These are phyloP conservation scores for Natrix natrix DNA, from an alignment of 2,797 vertebrate genomes.

Conservation along the genomic window DNA sequence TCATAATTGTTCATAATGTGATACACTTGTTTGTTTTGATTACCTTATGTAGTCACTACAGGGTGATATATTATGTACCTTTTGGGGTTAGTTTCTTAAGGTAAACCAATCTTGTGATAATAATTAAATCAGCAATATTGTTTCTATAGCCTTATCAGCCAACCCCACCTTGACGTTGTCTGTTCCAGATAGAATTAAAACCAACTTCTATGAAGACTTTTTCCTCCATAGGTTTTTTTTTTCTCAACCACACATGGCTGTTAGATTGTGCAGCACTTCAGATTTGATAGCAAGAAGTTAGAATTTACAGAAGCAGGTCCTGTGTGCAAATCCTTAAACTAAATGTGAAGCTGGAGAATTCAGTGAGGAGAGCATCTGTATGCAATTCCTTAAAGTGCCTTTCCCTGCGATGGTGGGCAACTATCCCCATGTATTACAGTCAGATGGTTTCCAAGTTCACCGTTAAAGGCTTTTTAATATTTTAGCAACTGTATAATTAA, in stretches of 20 bases:
- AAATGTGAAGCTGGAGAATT: not conserved
- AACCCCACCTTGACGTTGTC: not conserved
- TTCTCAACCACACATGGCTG: not conserved
- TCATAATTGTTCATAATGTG: not conserved
- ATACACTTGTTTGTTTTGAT: not conserved
- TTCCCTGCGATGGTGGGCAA: not conserved
- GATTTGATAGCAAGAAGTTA: not conserved
- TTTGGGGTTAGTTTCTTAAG: not conserved
- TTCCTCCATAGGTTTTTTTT: not conserved
- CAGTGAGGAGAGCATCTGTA: not conserved
- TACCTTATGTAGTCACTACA: not conserved
- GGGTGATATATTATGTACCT: conserved; percentile 8
- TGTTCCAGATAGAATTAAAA: not conserved
- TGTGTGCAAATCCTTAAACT: not conserved
- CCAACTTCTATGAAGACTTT: not conserved
- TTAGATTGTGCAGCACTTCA: not conserved
- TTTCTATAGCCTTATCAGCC: not conserved
- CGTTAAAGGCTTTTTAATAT: not conserved
- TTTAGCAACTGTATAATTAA: not conserved
- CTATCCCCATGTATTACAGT: not conserved
- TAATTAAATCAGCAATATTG: not conserved
- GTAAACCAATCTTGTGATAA: conserved; percentile 3
- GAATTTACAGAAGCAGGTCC: not conserved
- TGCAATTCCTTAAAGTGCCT: not conserved
- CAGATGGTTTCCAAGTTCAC: not conserved